A percentile compares a stretch with the other conserved stretches of the same genome.
Conservation (phyloP, 2,888 invertebrate genomes). For the Helicoverpa assulta region DNA sequence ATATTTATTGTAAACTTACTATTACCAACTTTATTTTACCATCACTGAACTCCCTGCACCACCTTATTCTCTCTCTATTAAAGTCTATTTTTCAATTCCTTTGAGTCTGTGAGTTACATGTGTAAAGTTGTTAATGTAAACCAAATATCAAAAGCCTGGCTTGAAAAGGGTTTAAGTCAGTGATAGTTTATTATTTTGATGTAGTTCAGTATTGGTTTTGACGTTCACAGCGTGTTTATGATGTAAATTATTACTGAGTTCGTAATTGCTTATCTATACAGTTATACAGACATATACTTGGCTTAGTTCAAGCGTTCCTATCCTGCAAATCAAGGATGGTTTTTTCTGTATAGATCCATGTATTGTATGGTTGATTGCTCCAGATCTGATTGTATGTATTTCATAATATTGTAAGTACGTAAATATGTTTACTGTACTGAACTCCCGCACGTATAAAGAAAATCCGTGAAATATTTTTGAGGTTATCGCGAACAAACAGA, state of each 20-base stretch:
- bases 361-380: no score
- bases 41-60: background rate
- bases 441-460: no score
- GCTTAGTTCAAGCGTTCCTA: no score
- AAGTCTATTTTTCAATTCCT: conserved; percentile 45
- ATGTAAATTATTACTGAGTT: conserved; percentile 56
- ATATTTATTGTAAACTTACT: conserved; percentile 84
- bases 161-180: conserved; percentile 68
- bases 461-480: no score
- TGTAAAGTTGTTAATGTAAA: conserved; percentile 62
- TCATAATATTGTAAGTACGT: no score
- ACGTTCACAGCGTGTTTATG: conserved; percentile 54
- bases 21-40: conserved; percentile 46
- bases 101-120: conserved; percentile 14
- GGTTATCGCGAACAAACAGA: no score
- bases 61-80: conserved; percentile 24
- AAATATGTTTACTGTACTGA: no score
- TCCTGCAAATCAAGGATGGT: no score
- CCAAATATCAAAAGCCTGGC: conserved; percentile 76
- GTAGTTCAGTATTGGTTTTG: conserved; percentile 65
- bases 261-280: conserved; percentile 45
- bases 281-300: no score
- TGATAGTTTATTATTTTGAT: conserved; percentile 66
- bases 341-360: no score
- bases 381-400: background rate